phyloP scores from a whole-genome alignment of 2,797 vertebrate species.

The Hirundo rustica region DNA sequence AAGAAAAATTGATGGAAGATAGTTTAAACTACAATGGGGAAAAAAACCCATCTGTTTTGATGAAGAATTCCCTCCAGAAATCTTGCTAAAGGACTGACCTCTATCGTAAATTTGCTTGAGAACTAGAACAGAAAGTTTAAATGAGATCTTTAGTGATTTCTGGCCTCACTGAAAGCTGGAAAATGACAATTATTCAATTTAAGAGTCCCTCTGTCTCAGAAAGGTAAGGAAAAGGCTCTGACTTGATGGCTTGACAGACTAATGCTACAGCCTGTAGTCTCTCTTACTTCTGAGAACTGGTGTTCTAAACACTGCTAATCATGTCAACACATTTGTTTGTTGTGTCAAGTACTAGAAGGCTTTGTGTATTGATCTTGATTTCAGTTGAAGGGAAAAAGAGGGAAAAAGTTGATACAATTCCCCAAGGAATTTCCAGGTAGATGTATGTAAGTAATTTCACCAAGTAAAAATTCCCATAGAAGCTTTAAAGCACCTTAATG shows the following conservation, averaged over 20 bases:
- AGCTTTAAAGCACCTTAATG: conserved; percentile 35
- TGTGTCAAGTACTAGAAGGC: conserved; percentile 16
- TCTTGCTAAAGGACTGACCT: conserved; percentile 54
- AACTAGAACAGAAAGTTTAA: conserved; percentile 65
- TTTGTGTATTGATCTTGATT: conserved; percentile 49
- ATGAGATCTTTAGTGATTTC: conserved; percentile 73
- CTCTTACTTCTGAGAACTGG: conserved; percentile 1
- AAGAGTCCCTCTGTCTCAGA: conserved; percentile 49
- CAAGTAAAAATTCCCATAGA: conserved; percentile 48
- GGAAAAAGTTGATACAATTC: background rate
- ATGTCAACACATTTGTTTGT: conserved; percentile 38
- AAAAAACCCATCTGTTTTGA: background rate
- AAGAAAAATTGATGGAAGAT: conserved; percentile 57
- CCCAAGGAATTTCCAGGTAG: conserved; percentile 1
- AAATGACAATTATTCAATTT: conserved; percentile 71
- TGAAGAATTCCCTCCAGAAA: conserved; percentile 51
- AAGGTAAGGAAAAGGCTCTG: conserved; percentile 8
- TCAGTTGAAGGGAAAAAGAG: conserved; percentile 21
- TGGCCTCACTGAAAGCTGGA: conserved; percentile 56
- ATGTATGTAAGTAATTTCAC: conserved; percentile 55
- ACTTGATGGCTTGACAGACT: background rate
- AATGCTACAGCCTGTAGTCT: background rate
- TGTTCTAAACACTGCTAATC: conserved; percentile 29
- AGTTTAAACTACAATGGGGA: conserved; percentile 15
- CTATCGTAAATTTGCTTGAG: conserved; percentile 63